A percentile compares a stretch with the other conserved stretches of the same genome.
phyloP scores from a whole-genome alignment of 2,797 vertebrate species.

The Miichthys miiuy region DNA sequence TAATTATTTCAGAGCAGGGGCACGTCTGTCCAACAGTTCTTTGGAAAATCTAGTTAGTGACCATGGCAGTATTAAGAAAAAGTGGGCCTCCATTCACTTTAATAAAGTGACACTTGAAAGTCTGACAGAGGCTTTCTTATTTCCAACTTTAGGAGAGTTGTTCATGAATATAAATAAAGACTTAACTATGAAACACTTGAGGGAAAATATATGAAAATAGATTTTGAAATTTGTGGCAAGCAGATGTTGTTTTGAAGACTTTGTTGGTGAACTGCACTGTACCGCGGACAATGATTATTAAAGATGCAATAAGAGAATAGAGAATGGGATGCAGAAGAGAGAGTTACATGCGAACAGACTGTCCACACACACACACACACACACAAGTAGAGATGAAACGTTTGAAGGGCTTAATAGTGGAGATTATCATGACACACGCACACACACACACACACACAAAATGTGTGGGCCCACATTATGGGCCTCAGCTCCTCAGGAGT shows the following conservation, averaged over 20 bases:
- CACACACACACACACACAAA: slow-evolving; percentile 31
- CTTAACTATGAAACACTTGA: slow-evolving; percentile 41
- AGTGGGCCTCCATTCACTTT: slow-evolving; percentile 25
- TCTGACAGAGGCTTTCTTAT: slow-evolving; percentile 22
- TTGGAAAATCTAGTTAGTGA: slow-evolving; percentile 23
- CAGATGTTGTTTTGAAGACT: slow-evolving; percentile 65
- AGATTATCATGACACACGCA: slow-evolving; percentile 54
- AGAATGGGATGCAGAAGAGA: slow-evolving; percentile 45
- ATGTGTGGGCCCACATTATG: slow-evolving; percentile 65
- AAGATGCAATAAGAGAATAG: slow-evolving; percentile 65
- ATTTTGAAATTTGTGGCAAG: slow-evolving; percentile 46
- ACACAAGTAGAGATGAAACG: slow-evolving; percentile 28
- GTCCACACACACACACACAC: slow-evolving; percentile 15
- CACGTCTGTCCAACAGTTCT: slow-evolving; percentile 22
- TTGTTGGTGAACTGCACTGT: slow-evolving; percentile 46
- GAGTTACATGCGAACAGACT: slow-evolving; percentile 23
- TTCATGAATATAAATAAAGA: slow-evolving; percentile 52
- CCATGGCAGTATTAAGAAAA: slow-evolving; percentile 13
- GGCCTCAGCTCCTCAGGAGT: slow-evolving; percentile 68
- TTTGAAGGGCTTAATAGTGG: slow-evolving; percentile 65
- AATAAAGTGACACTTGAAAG: slow-evolving; percentile 34
- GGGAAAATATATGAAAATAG: slow-evolving; percentile 37
- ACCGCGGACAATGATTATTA: slow-evolving; percentile 48
- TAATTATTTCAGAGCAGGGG: slow-evolving; percentile 46
- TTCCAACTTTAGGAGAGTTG: slow-evolving; percentile 45